Conservation (phyloP, 1,140 invertebrate genomes). For the Capitella teleta region DNA sequence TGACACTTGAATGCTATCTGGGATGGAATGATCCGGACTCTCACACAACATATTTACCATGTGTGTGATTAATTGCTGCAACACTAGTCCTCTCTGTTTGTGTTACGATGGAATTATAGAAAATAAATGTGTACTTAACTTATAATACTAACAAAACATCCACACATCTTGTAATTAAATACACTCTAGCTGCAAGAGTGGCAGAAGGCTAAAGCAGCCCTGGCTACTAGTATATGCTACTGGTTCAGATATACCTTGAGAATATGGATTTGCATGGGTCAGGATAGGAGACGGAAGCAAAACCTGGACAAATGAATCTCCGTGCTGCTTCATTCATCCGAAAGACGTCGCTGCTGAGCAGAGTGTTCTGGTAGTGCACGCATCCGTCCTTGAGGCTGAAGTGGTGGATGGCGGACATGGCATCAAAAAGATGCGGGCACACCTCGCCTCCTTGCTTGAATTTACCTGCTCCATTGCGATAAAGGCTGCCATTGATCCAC, state of each 20-base stretch:
- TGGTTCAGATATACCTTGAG: no score
- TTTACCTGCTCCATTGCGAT: conserved; percentile 74
- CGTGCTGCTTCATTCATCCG: conserved; percentile 61
- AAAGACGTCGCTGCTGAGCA: conserved; percentile 62
- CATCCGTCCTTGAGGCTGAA: conserved; percentile 40
- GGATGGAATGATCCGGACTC: no score
- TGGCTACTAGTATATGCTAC: no score
- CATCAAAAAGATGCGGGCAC: conserved; percentile 75
- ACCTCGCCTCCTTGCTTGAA: conserved; percentile 62
- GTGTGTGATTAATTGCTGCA: no score
- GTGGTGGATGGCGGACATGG: conserved; percentile 70
- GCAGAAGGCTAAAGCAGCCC: no score
- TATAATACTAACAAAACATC: no score
- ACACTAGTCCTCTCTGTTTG: no score
- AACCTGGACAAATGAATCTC: conserved; percentile 71
- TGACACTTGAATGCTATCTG: no score
- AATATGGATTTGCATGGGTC: conserved; percentile 44
- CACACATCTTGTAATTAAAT: no score
- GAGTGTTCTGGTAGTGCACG: conserved; percentile 60
- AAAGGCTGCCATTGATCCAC: conserved; percentile 66
- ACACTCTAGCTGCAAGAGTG: no score
- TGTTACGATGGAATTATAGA: background rate
- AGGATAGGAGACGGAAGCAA: conserved; percentile 58
- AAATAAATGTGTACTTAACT: conserved; percentile 31
- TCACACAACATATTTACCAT: no score